These are phyloP conservation scores for Urocyon cinereoargenteus DNA, from an alignment of 2,797 vertebrate species.

Conservation along the genomic window DNA sequence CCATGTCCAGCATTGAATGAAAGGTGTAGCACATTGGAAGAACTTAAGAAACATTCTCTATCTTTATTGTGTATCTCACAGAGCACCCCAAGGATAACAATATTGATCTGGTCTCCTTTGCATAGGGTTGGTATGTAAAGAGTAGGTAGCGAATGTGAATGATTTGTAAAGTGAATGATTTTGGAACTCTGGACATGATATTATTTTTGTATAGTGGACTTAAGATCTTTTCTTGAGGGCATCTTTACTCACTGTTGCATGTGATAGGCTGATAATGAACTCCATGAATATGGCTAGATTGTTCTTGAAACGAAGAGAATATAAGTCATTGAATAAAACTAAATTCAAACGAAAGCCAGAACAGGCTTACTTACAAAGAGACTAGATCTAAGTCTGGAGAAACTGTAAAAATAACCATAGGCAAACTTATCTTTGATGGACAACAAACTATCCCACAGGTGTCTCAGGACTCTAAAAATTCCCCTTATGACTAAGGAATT, in stretches of 20 bases:
- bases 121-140: background rate
- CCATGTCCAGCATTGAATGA: background rate
- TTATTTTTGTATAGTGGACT: background rate
- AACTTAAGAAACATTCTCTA: background rate
- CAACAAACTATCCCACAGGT: background rate
- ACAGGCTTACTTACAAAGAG: background rate
- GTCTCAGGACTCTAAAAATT: background rate
- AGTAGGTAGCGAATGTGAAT: background rate
- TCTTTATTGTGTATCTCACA: background rate
- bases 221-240: background rate
- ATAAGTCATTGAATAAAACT: background rate
- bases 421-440: background rate
- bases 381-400: background rate
- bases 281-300: background rate
- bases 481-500: background rate
- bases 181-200: background rate
- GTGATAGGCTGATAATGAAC: background rate
- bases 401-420: conserved; percentile 1
- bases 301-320: background rate
- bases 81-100: background rate
- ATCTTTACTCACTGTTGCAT: background rate
- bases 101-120: background rate
- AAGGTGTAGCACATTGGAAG: background rate
- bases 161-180: background rate
- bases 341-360: background rate